Conservation (phyloP, 2,113 vertebrate genomes). For the Mustela nigripes region DNA sequence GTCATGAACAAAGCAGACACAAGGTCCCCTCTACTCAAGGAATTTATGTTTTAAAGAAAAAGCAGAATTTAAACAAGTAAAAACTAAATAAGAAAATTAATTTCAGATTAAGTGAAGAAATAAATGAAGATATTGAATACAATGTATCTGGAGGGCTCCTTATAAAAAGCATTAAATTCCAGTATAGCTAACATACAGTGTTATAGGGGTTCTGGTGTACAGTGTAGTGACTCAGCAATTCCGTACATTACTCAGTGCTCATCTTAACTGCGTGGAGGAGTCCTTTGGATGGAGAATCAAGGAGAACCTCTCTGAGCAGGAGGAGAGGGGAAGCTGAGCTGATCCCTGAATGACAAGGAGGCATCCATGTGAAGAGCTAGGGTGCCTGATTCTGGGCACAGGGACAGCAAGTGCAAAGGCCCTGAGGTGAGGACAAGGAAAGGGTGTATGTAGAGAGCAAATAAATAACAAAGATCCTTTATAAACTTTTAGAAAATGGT, state of each 20-base stretch:
- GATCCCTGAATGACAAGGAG: neutral
- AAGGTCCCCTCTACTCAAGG: neutral
- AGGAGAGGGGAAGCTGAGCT: neutral
- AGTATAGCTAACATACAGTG: neutral
- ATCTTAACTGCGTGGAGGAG: neutral
- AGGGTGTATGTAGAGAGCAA: neutral
- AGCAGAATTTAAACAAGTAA: neutral
- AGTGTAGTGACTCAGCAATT: neutral
- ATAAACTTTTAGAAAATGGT: neutral
- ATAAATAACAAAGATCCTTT: neutral
- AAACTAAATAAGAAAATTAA: neutral
- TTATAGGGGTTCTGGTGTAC: neutral
- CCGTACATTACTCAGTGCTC: neutral
- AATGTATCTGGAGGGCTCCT: neutral
- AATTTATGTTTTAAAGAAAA: neutral
- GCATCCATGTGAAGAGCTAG: neutral
- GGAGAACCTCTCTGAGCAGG: neutral
- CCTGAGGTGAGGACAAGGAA: neutral
- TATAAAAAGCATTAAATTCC: neutral
- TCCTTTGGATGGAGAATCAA: neutral
- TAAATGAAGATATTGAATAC: neutral
- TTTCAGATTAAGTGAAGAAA: neutral
- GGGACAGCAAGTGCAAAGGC: neutral
- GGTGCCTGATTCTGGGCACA: neutral
- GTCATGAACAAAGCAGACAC: neutral